A percentile compares a stretch with the other conserved stretches of the same genome.
Conservation (phyloP, 2,797 vertebrate genomes). For the Mastacembelus armatus region DNA sequence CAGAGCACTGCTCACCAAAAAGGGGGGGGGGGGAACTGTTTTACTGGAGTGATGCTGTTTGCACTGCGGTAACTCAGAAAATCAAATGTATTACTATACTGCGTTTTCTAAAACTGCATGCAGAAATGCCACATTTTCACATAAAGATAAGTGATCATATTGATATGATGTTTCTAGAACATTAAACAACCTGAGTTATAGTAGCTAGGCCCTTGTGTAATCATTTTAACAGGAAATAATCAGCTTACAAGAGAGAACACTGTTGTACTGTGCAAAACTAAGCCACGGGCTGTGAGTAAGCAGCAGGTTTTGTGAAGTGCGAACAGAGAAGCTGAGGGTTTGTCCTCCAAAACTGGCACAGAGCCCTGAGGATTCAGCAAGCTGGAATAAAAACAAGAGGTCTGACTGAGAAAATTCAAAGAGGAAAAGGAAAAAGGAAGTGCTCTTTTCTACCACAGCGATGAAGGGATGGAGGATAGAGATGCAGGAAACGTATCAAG, state of each 20-base stretch:
- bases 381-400: slow-evolving; percentile 18
- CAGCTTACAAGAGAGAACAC: slow-evolving; percentile 48
- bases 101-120: no score
- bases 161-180: slow-evolving; percentile 14
- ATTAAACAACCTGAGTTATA: slow-evolving; percentile 3
- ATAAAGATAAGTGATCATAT: neutral
- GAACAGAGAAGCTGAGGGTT: slow-evolving; percentile 41
- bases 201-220: slow-evolving; percentile 23
- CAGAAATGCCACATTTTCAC: neutral
- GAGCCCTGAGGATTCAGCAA: slow-evolving; percentile 41
- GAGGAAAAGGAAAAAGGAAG: neutral
- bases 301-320: slow-evolving; percentile 15
- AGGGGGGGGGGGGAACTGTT: no score
- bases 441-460: no score
- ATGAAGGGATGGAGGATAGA: neutral
- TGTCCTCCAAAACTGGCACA: slow-evolving; percentile 53
- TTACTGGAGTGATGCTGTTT: slow-evolving; percentile 2
- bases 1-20: slow-evolving; percentile 25
- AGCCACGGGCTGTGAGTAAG: slow-evolving; percentile 50
- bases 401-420: neutral
- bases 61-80: neutral
- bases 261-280: slow-evolving; percentile 43
- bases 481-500: neutral
- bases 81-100: slow-evolving; percentile 5
- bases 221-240: slow-evolving; percentile 54